Base-by-base conservation (phyloP, 1,140 invertebrate species). In the Battus philenor region DNA sequence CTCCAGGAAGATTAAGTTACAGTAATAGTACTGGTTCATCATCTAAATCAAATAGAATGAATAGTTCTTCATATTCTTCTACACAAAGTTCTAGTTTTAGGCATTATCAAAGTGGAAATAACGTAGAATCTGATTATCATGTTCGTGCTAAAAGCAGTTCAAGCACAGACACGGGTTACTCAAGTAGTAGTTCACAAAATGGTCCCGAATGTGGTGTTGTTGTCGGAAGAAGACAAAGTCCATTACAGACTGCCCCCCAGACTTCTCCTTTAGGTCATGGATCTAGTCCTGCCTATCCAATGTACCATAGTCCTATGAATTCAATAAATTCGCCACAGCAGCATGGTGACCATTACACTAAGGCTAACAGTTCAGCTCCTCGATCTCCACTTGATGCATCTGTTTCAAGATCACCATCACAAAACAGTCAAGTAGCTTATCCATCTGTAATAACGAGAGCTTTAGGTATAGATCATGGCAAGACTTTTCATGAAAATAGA, bases 271-370 rank as follows among this genome's bases (percentile, higher is more conserved):
- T 91, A 11, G 90, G 90, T 26, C 91, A 92, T 69, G 91, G 91
- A 1, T 91, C 90, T 45, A 92, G 91, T 83, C 91, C 92, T 11
- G 91, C 90, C 10, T 93, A 93, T 85, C 91, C 92, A 5, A 88
- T 92, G 88, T 93, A 93, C 70, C 91, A 93, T 69, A 93, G 91
- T 80, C 91, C 92, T 4, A 91, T 93, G 90, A 90, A 91, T 53
- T 90, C 90, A 1, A 88, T 90, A 62, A 91, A 91, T 30, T 92
- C 91, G 8, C 91, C 91, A 6, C 91, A 92, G 58, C 91, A 90
- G 50, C 89, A 89, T 49, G 64, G 66, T 1, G 88, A 90, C 29
- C 67, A 87, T 9, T 89, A 77, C 39, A 82, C 51, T 62, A 90
- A 79, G 79, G 84, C 63, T 66, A 90, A 80, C 66, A 90, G 88